phyloP scores from a whole-genome alignment of 35 echinoderm and acorn worm genomes.

The Anneissia japonica region DNA sequence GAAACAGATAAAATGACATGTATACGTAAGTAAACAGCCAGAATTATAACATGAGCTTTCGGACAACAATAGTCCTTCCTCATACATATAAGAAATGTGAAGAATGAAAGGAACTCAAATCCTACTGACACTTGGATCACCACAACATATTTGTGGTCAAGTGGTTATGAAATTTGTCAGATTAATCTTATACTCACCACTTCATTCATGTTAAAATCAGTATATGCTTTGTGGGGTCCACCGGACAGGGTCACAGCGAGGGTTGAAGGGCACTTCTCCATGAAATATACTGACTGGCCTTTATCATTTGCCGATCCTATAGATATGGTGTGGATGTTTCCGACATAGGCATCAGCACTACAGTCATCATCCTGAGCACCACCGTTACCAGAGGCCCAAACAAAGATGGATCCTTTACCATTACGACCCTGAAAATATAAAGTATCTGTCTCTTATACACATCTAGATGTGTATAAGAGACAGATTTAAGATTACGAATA shows the following conservation, averaged over 20 bases:
- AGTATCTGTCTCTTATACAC: no score
- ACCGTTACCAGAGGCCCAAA: constrained; percentile 94
- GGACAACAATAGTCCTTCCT: no score
- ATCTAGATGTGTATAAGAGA: no score
- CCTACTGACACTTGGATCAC: no score
- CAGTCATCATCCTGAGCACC: constrained; percentile 73
- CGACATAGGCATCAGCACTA: constrained; percentile 81
- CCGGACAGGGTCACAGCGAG: constrained; percentile 88
- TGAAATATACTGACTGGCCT: constrained; percentile 62
- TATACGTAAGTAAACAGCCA: no score
- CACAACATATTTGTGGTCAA: no score
- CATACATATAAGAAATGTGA: no score
- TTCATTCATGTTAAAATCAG: constrained; percentile 27
- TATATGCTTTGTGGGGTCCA: constrained; percentile 18
- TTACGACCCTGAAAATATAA: constrained; percentile 63
- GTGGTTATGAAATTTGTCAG: no score
- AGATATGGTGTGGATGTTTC: constrained; percentile 83
- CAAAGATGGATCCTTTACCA: constrained; percentile 86
- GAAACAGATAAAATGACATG: no score
- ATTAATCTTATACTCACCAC: constrained; percentile 80
- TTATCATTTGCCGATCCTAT: constrained; percentile 84
- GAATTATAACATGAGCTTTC: no score
- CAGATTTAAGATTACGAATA: no score
- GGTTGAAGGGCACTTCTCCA: constrained; percentile 74
- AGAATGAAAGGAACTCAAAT: no score